phyloP scores from a whole-genome alignment of 1,140 invertebrate genomes.

The Cheumatopsyche charites region DNA sequence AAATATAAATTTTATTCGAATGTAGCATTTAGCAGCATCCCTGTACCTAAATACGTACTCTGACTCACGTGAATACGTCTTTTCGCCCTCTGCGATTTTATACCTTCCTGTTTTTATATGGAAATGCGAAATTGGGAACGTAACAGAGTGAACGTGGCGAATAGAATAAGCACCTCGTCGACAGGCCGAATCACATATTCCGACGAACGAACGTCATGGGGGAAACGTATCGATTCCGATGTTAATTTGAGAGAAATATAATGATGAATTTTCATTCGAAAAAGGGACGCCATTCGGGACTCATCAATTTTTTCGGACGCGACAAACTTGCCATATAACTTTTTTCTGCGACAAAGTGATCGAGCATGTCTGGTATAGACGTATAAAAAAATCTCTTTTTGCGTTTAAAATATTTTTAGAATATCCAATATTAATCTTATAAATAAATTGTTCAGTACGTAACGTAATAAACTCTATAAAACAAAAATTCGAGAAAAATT shows the following conservation, averaged over 20 bases:
- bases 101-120: conserved; percentile 41
- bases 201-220: background rate
- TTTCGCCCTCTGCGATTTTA: conserved; percentile 12
- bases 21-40: no score
- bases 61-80: background rate
- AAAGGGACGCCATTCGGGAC: background rate
- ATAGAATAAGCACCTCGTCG: conserved; percentile 32
- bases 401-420: no score
- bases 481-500: no score
- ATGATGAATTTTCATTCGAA: conserved; percentile 6
- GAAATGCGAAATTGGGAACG: conserved; percentile 40
- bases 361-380: no score
- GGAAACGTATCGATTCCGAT: conserved; percentile 8
- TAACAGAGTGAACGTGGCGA: conserved; percentile 18
- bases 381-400: no score
- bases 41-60: background rate
- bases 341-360: no score
- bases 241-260: conserved; percentile 12
- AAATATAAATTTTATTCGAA: no score
- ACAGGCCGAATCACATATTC: conserved; percentile 30
- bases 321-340: background rate
- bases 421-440: no score
- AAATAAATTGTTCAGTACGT: no score
- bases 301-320: conserved; percentile 16
- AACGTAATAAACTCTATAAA: no score